Percentiles rank a stretch among this genome's conserved stretches.
Evolutionary conservation across 2,797 vertebrate genomes (phyloP).

Genomic region (Rhyacichthys aspro): DNA sequence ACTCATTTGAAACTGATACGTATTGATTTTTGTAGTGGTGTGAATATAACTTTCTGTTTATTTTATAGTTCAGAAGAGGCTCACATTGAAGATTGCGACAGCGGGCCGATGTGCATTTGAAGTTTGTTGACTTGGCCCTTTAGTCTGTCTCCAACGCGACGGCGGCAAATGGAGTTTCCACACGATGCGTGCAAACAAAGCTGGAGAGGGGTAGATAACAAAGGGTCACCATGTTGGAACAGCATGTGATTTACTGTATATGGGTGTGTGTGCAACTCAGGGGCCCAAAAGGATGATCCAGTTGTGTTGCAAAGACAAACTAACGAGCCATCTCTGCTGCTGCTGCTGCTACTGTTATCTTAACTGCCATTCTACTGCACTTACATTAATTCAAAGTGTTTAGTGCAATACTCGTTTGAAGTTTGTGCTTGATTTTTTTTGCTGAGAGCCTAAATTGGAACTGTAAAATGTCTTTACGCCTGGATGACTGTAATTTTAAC

Average conservation of each 20-base stretch:
- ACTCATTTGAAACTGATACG: slow-evolving; percentile 53
- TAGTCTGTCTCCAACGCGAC: slow-evolving; percentile 47
- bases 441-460: slow-evolving; percentile 49
- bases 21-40: slow-evolving; percentile 59
- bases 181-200: slow-evolving; percentile 70
- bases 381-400: slow-evolving; percentile 31
- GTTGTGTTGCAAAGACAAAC: slow-evolving; percentile 60
- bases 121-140: slow-evolving; percentile 57
- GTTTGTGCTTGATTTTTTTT: slow-evolving; percentile 33
- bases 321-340: slow-evolving; percentile 39
- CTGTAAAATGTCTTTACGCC: slow-evolving; percentile 54
- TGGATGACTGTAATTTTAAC: slow-evolving; percentile 56
- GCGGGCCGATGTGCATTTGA: slow-evolving; percentile 46
- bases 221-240: slow-evolving; percentile 63
- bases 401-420: slow-evolving; percentile 20
- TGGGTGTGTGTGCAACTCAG: slow-evolving; percentile 37
- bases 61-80: slow-evolving; percentile 50
- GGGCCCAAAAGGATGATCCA: slow-evolving; percentile 74
- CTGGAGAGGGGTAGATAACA: slow-evolving; percentile 71
- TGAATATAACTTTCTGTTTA: slow-evolving; percentile 63
- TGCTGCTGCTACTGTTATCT: slow-evolving; percentile 41
- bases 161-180: slow-evolving; percentile 60
- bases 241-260: slow-evolving; percentile 43
- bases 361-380: slow-evolving; percentile 41
- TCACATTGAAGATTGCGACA: slow-evolving; percentile 28